Evolutionary conservation across 2,113 vertebrate genomes (phyloP), one percentile per base, ranked within the genome.

Genomic region (Chrysemys picta): DNA sequence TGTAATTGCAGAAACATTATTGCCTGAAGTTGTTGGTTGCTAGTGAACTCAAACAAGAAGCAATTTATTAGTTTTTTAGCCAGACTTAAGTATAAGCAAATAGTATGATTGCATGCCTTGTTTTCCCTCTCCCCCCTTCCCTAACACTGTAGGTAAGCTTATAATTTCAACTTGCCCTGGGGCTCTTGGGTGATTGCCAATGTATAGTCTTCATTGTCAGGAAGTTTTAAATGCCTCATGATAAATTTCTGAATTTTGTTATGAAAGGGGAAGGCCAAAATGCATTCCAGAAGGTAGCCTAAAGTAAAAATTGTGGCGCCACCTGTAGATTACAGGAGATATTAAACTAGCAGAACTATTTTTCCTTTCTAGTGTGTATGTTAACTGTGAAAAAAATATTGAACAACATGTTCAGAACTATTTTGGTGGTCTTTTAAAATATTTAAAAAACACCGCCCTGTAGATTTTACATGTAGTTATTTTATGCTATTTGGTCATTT

Each of bases 321-420:
- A 72, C n/a, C 65, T 72, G 17, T 72, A 72, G n/a, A 72, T 72
- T 38, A 72, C n/a, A 38, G 38, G 35, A 21, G 17, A 72, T 38
- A n/a, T 72, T 47, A 47, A 78, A 47, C 25, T 47, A 47, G 42
- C 45, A 47, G 91, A 95, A 90, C n/a, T 2, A 93, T 93, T 84
- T 38, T 82, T 47, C 69, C 21, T 27, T 42, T 90, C 94, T 90
- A 96, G 35, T 79, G 42, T 92, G 57, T 47, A 21, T 87, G 88
- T 96, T 92, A 89, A 76, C 85, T 87, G 31, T 24, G 85, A 95
- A 93, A 97, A 45, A 81, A 96, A 91, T 91, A 94, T 89, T 91
- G 83, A 96, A 59, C 82, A 92, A 86, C 80, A 89, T 95, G 52
- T 91, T 96, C 91, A 97, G 90, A 97, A 96, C 89, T 95, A 93